Percentiles rank a stretch among this genome's conserved stretches.
These are phyloP conservation scores for Nylanderia fulva DNA, from an alignment of 1,140 invertebrate species.

Conservation along the genomic window DNA sequence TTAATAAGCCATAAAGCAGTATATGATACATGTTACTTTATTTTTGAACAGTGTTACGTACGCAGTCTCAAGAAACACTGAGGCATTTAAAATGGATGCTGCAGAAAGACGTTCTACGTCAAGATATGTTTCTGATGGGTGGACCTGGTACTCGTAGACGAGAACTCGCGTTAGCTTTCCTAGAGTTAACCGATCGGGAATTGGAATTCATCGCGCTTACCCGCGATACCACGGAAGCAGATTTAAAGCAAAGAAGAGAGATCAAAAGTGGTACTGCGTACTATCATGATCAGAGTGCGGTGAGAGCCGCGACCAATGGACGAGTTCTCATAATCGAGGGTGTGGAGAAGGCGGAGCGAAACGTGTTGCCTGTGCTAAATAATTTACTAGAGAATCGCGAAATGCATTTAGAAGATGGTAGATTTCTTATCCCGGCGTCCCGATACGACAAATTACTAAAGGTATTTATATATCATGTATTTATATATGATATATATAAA, in stretches of 20 bases:
- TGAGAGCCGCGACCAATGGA: conserved; percentile 95
- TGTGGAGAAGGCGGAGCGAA: conserved; percentile 98
- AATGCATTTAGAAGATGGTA: conserved; percentile 99
- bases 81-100: conserved; percentile 97
- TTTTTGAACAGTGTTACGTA: conserved; percentile 72
- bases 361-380: conserved; percentile 98
- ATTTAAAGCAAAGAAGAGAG: conserved; percentile 98
- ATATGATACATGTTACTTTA: conserved; percentile 17
- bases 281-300: conserved; percentile 98
- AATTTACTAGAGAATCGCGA: conserved; percentile 99
- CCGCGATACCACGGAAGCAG: conserved; percentile 98
- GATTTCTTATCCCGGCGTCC: conserved; percentile 94
- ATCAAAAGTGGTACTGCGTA: conserved; percentile 94
- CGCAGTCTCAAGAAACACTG: conserved; percentile 90
- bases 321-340: conserved; percentile 97
- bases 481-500: not conserved
- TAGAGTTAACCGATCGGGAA: conserved; percentile 95
- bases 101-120: conserved; percentile 96
- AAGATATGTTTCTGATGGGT: conserved; percentile 98
- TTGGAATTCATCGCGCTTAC: conserved; percentile 97
- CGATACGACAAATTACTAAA: conserved; percentile 96
- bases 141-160: conserved; percentile 93
- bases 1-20: not conserved
- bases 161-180: conserved; percentile 93
- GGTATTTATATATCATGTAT: conserved; percentile 85